These are phyloP conservation scores for Idaea aversata DNA, from an alignment of 2,888 invertebrate genomes.

Conservation along the genomic window DNA sequence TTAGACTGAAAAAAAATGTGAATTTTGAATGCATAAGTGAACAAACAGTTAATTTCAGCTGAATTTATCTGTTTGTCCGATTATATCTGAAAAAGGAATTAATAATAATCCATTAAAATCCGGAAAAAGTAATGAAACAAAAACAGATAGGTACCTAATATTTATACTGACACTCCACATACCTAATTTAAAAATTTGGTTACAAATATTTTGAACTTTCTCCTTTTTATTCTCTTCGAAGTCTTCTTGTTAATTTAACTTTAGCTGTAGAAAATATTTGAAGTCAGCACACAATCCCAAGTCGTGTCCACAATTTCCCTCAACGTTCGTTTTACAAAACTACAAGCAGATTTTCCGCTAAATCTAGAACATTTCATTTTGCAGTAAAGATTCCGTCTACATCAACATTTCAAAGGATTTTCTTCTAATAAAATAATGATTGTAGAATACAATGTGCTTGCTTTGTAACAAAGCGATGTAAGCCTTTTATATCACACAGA, in stretches of 20 bases:
- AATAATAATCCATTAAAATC: not conserved
- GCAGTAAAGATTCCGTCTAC: not conserved
- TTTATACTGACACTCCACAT: too few relatives aligned
- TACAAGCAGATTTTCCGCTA: not conserved
- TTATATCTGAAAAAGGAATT: not conserved
- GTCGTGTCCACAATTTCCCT: not conserved
- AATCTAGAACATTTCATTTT: not conserved
- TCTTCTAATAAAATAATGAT: constrained; percentile 1
- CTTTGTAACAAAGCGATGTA: not conserved
- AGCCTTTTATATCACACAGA: not conserved
- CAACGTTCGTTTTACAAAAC: not conserved
- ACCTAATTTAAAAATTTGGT: not conserved
- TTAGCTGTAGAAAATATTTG: not conserved
- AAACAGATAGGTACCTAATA: too few relatives aligned
- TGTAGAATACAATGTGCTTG: not conserved
- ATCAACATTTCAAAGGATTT: constrained; percentile 1
- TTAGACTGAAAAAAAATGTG: not conserved
- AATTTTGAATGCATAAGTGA: not conserved
- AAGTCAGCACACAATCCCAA: not conserved
- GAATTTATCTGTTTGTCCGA: not conserved
- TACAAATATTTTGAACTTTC: not conserved
- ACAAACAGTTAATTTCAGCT: not conserved
- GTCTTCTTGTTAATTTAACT: too few relatives aligned
- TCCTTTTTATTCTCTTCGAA: not conserved
- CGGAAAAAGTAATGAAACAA: too few relatives aligned